phyloP scores from a whole-genome alignment of 2,888 invertebrate species.

The Diplazon laetatorius region DNA sequence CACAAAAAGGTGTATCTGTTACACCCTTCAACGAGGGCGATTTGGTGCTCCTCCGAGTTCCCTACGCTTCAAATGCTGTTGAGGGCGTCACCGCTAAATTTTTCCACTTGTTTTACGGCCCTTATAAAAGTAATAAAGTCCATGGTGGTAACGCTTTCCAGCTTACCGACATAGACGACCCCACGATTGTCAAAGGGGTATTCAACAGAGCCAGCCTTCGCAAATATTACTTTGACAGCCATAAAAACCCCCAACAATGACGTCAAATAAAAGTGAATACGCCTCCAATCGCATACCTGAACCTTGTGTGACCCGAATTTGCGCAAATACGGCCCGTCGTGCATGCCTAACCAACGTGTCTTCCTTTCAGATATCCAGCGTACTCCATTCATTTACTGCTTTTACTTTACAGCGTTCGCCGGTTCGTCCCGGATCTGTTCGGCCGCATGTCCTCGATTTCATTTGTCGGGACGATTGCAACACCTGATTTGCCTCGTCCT shows the following conservation, averaged over 20 bases:
- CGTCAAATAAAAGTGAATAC: too few species aligned
- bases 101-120: conserved; percentile 39
- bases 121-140: conserved; percentile 13
- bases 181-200: not conserved
- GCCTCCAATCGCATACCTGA: too few species aligned
- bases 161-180: not conserved
- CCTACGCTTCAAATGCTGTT: conserved; percentile 14
- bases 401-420: too few species aligned
- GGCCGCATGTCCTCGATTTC: too few species aligned
- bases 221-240: conserved; percentile 4
- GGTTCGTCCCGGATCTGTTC: too few species aligned
- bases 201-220: conserved; percentile 27
- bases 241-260: not conserved
- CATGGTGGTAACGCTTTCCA: conserved; percentile 27
- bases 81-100: conserved; percentile 5
- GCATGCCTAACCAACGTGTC: too few species aligned
- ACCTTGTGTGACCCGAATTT: too few species aligned
- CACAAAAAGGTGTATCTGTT: not conserved
- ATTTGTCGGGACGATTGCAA: too few species aligned
- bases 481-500: too few species aligned
- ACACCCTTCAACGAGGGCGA: conserved; percentile 12
- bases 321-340: too few species aligned
- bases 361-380: too few species aligned
- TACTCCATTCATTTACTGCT: too few species aligned
- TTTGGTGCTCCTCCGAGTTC: conserved; percentile 29